Conservation (phyloP, 2,797 vertebrate species). For the Helarctos malayanus region DNA sequence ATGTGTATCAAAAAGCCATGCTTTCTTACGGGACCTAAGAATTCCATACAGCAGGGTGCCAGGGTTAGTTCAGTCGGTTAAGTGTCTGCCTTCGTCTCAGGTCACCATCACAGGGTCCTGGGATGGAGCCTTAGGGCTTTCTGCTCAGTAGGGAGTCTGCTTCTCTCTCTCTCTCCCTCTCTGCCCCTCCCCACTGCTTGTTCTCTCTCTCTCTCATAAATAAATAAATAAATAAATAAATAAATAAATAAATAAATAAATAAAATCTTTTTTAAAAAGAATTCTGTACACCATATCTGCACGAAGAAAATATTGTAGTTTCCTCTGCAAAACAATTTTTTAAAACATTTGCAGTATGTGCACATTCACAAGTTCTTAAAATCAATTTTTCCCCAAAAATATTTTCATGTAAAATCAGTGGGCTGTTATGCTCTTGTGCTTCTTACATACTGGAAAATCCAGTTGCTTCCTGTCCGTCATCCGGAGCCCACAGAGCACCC, state of each 20-base stretch:
- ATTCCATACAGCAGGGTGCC: not conserved
- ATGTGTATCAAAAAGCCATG: not conserved
- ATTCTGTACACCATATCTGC: not conserved
- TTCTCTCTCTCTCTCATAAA: not conserved
- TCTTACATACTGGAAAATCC: not conserved
- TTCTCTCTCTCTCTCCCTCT: not conserved
- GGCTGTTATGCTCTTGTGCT: rapidly evolving
- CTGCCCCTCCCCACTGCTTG: not conserved
- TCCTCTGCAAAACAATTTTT: not conserved
- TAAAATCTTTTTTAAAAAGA: not conserved
- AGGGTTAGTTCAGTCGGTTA: not conserved
- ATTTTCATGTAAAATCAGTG: not conserved
- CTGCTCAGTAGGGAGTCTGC: not conserved
- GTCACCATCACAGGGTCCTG: not conserved
- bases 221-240: not conserved
- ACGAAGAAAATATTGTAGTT: not conserved
- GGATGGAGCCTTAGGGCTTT: not conserved
- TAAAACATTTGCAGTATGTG: not conserved
- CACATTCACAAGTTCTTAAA: not conserved
- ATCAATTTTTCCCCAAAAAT: not conserved
- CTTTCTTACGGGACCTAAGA: not conserved
- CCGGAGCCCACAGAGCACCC: not conserved
- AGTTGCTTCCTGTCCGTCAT: not conserved
- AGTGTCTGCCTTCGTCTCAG: not conserved
- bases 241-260: not conserved